Evolutionary conservation across 2,113 vertebrate species (phyloP).

Genomic region (Uropsilus gracilis): DNA sequence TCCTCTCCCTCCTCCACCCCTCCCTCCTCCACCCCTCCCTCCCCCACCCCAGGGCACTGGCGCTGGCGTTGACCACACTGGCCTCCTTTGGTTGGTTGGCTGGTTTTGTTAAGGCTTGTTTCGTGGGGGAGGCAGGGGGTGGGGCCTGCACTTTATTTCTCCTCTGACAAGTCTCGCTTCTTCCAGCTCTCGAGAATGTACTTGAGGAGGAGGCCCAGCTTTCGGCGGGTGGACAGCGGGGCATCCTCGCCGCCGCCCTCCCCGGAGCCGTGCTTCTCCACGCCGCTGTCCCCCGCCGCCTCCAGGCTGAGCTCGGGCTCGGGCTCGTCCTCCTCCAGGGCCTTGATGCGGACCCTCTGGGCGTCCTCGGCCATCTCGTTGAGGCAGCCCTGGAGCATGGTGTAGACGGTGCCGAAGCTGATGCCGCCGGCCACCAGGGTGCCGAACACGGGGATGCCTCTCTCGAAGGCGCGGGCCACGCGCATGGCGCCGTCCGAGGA

Average conservation of each 20-base stretch:
- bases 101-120: slow-evolving; percentile 40
- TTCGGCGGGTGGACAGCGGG: slow-evolving; percentile 22
- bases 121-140: background rate
- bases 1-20: background rate
- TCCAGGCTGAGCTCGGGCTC: slow-evolving; percentile 15
- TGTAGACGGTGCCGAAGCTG: slow-evolving; percentile 80
- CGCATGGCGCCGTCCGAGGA: slow-evolving; percentile 45
- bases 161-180: slow-evolving; percentile 36
- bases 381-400: slow-evolving; percentile 80
- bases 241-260: slow-evolving; percentile 51
- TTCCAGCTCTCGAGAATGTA: slow-evolving; percentile 74
- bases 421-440: slow-evolving; percentile 78
- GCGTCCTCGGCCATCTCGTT: slow-evolving; percentile 81
- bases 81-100: background rate
- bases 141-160: slow-evolving; percentile 38
- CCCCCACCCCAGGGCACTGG: too few relatives aligned
- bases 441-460: slow-evolving; percentile 79
- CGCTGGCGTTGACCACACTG: background rate
- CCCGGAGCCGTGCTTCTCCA: background rate
- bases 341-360: slow-evolving; percentile 79
- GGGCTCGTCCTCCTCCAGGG: slow-evolving; percentile 68
- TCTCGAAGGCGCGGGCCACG: slow-evolving; percentile 73
- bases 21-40: too few relatives aligned
- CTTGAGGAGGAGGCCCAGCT: slow-evolving; percentile 71
- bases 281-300: background rate